A percentile compares a stretch with the other conserved stretches of the same genome.
Conservation (phyloP, 2,888 invertebrate species). For the Euclidia mi region DNA sequence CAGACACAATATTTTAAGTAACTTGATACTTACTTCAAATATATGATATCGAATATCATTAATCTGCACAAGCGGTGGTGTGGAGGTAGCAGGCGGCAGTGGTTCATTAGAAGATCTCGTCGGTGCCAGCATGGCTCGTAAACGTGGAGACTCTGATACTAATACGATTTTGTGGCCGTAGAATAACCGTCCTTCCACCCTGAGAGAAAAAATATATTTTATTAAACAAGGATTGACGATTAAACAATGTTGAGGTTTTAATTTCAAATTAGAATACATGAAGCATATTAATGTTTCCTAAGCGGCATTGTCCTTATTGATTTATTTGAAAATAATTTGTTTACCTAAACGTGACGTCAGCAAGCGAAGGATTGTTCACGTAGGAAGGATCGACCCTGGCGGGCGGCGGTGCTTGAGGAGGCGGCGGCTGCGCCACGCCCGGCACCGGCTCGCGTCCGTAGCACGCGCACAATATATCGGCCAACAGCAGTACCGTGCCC, state of each 20-base stretch:
- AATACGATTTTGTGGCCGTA: slow-evolving; percentile 98
- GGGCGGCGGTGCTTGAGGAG: slow-evolving; percentile 90
- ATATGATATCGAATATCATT: slow-evolving; percentile 98
- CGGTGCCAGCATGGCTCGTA: slow-evolving; percentile 94
- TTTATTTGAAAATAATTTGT: background rate
- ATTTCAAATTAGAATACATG: no score
- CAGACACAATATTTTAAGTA: no score
- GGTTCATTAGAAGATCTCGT: slow-evolving; percentile 69
- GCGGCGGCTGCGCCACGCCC: slow-evolving; percentile 84
- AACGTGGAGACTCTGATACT: slow-evolving; percentile 96
- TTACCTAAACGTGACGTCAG: slow-evolving; percentile 96
- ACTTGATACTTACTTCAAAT: slow-evolving; percentile 93
- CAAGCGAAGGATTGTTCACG: slow-evolving; percentile 97
- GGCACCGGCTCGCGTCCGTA: slow-evolving; percentile 97
- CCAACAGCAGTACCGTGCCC: slow-evolving; percentile 95
- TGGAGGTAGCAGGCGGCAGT: slow-evolving; percentile 61
- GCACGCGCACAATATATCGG: slow-evolving; percentile 97
- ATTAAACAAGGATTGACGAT: no score
- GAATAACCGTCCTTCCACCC: slow-evolving; percentile 97
- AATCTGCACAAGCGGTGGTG: slow-evolving; percentile 96
- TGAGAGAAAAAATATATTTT: slow-evolving; percentile 50
- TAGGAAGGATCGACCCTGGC: slow-evolving; percentile 97
- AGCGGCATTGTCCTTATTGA: no score
- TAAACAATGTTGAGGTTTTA: no score
- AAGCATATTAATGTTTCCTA: no score